phyloP scores from a whole-genome alignment of 1,140 invertebrate genomes.

The Melipona quadrifasciata region DNA sequence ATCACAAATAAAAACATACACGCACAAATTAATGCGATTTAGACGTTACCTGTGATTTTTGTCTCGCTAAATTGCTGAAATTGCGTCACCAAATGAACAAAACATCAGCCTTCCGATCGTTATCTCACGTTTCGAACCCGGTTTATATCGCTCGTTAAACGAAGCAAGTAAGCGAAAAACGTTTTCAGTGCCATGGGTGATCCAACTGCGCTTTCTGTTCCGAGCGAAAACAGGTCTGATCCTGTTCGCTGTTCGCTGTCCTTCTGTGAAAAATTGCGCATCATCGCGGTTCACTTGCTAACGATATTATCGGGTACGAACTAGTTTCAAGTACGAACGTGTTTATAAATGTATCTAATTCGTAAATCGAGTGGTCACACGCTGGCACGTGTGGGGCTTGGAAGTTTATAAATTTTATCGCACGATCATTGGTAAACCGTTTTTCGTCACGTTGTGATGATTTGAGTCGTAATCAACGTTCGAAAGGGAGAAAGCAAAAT shows the following conservation, averaged over 20 bases:
- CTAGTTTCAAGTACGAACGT: background rate
- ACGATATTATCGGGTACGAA: background rate
- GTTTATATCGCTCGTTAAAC: constrained; percentile 28
- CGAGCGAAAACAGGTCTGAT: constrained; percentile 26
- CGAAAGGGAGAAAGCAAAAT: too few relatives aligned
- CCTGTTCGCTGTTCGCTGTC: background rate
- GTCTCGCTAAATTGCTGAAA: too few relatives aligned
- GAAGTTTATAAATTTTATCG: background rate
- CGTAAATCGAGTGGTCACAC: background rate
- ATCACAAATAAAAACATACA: too few relatives aligned
- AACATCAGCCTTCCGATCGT: background rate
- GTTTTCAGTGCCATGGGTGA: constrained; percentile 34
- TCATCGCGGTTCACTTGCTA: background rate
- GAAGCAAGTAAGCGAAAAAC: background rate
- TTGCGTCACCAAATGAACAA: background rate
- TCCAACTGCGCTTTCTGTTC: constrained; percentile 28
- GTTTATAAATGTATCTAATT: background rate
- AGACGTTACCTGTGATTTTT: too few relatives aligned
- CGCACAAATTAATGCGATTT: too few relatives aligned
- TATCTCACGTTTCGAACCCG: background rate
- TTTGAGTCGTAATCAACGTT: too few relatives aligned
- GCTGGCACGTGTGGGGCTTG: too few relatives aligned
- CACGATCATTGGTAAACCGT: background rate
- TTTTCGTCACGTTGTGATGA: background rate
- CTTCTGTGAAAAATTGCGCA: background rate